These are phyloP conservation scores for Athetis lepigone DNA, from an alignment of 2,888 invertebrate species.

Conservation along the genomic window DNA sequence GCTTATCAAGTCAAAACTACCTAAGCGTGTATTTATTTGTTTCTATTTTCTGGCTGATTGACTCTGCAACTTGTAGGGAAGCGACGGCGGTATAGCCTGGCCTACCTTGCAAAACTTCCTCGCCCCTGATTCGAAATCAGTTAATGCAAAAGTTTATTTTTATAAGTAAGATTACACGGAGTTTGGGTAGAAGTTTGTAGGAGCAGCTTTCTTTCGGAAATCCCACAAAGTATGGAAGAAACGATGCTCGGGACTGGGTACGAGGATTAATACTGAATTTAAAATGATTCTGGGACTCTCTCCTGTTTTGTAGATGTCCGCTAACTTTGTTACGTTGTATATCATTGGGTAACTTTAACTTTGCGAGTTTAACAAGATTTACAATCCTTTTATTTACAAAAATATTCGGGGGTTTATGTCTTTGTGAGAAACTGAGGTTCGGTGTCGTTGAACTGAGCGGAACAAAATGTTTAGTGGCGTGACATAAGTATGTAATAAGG, in stretches of 20 bases:
- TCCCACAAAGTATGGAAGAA: conserved; percentile 86
- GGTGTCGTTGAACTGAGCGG: conserved; percentile 1
- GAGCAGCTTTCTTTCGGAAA: conserved; percentile 88
- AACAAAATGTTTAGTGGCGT: not conserved
- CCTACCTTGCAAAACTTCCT: conserved; percentile 83
- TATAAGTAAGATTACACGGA: conserved; percentile 91
- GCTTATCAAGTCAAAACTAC: conserved; percentile 89
- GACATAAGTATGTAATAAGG: not conserved
- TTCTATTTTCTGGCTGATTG: conserved; percentile 88
- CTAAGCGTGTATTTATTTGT: conserved; percentile 88
- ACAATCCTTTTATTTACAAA: conserved; percentile 64
- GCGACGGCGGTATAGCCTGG: conserved; percentile 77
- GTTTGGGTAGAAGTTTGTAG: conserved; percentile 85
- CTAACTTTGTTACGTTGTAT: conserved; percentile 78
- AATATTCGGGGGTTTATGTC: conserved; percentile 42
- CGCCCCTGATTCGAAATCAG: conserved; percentile 89
- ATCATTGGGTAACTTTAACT: conserved; percentile 75
- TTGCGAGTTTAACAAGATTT: conserved; percentile 70
- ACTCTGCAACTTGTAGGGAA: conserved; percentile 80
- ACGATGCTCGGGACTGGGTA: conserved; percentile 81
- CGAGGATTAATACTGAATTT: conserved; percentile 88
- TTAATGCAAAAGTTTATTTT: conserved; percentile 91
- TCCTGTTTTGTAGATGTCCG: conserved; percentile 77
- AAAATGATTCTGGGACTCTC: conserved; percentile 85
- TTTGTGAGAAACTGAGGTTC: conserved; percentile 35